Conservation (phyloP, 2,888 invertebrate species). For the Ectropis crepuscularia region DNA sequence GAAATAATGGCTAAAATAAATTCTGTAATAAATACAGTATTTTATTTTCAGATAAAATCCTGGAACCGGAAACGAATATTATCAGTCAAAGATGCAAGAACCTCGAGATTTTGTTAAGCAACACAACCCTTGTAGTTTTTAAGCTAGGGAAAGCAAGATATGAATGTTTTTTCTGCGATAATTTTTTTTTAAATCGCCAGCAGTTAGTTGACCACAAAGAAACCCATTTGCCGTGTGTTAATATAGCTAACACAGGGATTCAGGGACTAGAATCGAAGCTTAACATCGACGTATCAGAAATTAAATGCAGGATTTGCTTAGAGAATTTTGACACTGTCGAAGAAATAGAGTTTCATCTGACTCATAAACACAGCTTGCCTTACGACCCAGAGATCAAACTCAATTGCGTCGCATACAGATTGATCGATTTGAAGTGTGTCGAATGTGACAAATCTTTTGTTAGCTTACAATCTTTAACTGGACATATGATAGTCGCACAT, state of each 20-base stretch:
- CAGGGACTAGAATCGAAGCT: too few relatives aligned
- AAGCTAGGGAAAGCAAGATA: too few relatives aligned
- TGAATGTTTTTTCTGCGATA: too few relatives aligned
- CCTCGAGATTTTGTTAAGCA: constrained; percentile 7
- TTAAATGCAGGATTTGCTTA: too few relatives aligned
- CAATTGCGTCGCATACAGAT: not conserved
- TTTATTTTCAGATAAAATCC: not conserved
- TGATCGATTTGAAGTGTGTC: constrained; percentile 5
- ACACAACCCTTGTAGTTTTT: too few relatives aligned
- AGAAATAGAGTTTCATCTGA: not conserved
- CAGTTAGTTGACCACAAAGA: too few relatives aligned
- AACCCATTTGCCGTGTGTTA: too few relatives aligned
- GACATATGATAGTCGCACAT: not conserved
- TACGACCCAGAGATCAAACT: not conserved
- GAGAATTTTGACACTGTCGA: not conserved
- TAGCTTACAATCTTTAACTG: not conserved
- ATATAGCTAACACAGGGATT: too few relatives aligned
- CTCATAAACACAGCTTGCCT: not conserved
- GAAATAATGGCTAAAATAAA: too few relatives aligned
- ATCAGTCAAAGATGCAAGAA: not conserved
- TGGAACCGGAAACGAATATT: not conserved
- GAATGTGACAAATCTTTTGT: not conserved
- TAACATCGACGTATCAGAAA: too few relatives aligned
- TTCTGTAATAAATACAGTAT: too few relatives aligned
- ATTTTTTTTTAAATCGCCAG: too few relatives aligned